Evolutionary conservation across 2,113 vertebrate genomes (phyloP).

Genomic region (Prionailurus bengalensis): DNA sequence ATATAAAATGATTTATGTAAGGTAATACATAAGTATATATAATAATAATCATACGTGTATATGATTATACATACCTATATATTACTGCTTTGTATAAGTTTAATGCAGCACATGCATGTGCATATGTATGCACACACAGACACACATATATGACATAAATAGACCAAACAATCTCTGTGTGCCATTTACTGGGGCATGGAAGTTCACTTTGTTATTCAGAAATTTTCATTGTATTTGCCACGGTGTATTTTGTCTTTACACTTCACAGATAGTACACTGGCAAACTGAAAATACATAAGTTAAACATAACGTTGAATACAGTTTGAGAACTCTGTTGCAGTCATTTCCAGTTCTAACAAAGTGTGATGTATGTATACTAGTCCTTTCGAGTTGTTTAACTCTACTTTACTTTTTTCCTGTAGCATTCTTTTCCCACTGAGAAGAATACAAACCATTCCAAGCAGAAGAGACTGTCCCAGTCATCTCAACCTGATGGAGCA

Average conservation of each 20-base stretch:
- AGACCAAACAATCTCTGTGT: conserved; percentile 9
- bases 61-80: not conserved
- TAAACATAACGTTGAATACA: not conserved
- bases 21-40: not conserved
- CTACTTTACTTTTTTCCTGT: conserved; percentile 53
- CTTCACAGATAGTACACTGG: not conserved
- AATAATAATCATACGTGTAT: not conserved
- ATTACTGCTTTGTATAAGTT: not conserved
- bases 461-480: conserved; percentile 49
- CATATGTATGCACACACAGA: not conserved
- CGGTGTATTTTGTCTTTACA: conserved; percentile 10
- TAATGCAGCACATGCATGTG: not conserved
- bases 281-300: conserved; percentile 3
- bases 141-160: not conserved
- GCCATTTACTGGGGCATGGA: not conserved
- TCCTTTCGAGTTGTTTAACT: conserved; percentile 27
- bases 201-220: conserved; percentile 41
- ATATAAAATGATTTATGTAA: not conserved
- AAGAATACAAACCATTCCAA: conserved; percentile 40
- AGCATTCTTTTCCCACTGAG: conserved; percentile 22
- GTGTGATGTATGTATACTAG: not conserved
- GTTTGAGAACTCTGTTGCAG: conserved; percentile 13
- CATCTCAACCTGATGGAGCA: not conserved
- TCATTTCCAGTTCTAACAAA: conserved; percentile 50
- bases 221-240: conserved; percentile 22